These are phyloP conservation scores for Myotis lucifugus DNA, from an alignment of 2,113 vertebrate species.

Conservation along the genomic window DNA sequence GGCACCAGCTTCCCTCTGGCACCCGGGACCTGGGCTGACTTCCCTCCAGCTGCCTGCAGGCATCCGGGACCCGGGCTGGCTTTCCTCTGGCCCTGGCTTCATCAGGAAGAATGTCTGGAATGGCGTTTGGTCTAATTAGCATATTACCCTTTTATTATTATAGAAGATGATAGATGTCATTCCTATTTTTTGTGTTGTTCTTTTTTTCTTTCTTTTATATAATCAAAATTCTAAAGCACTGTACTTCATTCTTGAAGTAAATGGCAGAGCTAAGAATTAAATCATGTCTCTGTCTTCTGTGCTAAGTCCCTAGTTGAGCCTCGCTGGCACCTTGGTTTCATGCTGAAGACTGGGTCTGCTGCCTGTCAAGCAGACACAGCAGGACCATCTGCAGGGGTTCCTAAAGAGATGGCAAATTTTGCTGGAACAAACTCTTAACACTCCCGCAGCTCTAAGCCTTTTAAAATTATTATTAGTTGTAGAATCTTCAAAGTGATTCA, in stretches of 20 bases:
- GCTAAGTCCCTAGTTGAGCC: not conserved
- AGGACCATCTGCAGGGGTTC: not conserved
- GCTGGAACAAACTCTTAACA: not conserved
- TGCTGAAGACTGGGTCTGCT: not conserved
- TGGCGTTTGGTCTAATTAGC: too few species aligned
- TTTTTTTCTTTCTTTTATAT: not conserved
- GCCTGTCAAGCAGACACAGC: not conserved
- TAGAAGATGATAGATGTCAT: not conserved
- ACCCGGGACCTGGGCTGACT: too few species aligned
- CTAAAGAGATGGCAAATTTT: slow-evolving; percentile 40
- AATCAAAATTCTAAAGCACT: not conserved
- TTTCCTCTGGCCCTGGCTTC: too few species aligned
- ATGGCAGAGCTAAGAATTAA: not conserved
- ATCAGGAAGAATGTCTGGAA: too few species aligned
- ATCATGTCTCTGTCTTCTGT: not conserved
- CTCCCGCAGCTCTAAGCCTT: not conserved
- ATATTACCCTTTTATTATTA: too few species aligned
- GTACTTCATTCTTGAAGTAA: not conserved
- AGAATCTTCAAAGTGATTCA: slow-evolving; percentile 73
- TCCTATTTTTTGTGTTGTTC: not conserved
- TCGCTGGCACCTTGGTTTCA: not conserved
- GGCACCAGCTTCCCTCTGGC: too few species aligned
- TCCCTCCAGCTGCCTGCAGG: too few species aligned
- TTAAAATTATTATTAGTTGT: not conserved
- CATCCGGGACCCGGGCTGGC: too few species aligned